Percentiles rank a stretch among this genome's conserved stretches.
Conservation (phyloP, 2,888 invertebrate genomes). For the Callimorpha dominula region DNA sequence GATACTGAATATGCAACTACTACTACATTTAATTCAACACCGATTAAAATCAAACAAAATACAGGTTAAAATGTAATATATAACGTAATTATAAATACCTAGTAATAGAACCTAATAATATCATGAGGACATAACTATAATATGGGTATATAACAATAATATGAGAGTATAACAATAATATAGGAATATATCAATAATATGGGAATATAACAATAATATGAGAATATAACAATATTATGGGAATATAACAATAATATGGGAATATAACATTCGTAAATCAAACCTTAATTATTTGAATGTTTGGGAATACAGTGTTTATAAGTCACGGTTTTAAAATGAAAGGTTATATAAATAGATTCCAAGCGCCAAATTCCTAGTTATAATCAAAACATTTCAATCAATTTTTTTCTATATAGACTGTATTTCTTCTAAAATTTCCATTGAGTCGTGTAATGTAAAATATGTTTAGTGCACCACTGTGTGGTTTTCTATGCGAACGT, state of each 20-base stretch:
- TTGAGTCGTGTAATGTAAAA: constrained; percentile 40
- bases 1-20: background rate
- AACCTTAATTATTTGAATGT: background rate
- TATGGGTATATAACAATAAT: background rate
- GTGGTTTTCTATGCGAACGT: constrained; percentile 45
- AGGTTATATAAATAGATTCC: constrained; percentile 3
- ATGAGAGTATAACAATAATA: background rate
- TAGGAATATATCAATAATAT: background rate
- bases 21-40: background rate
- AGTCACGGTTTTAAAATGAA: background rate
- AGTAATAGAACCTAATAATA: background rate
- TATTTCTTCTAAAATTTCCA: constrained; percentile 46
- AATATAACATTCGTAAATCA: background rate
- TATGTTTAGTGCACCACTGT: constrained; percentile 40
- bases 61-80: background rate
- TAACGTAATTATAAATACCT: background rate
- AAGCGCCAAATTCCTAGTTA: constrained; percentile 43
- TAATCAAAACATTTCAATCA: constrained; percentile 27
- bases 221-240: background rate
- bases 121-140: background rate
- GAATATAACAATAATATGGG: background rate
- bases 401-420: constrained; percentile 53
- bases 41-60: background rate
- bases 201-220: background rate
- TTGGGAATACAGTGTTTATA: background rate